Conservation (phyloP, 2,888 invertebrate species). For the Aleiodes leptofemur region DNA sequence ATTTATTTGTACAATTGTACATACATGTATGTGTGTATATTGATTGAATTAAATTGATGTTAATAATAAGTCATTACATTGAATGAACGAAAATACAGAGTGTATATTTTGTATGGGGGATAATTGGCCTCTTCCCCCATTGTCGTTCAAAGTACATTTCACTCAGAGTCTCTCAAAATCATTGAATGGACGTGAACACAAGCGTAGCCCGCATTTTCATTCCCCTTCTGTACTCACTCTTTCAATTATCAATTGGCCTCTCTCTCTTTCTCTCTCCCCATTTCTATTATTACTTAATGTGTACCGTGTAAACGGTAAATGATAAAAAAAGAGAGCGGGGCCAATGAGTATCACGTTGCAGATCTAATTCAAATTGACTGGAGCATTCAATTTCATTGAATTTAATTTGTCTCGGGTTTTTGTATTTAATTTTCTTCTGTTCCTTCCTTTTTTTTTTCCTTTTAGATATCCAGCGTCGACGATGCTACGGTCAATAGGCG, state of each 20-base stretch:
- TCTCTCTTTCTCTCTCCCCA: conserved; percentile 24
- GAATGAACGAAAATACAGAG: conserved; percentile 40
- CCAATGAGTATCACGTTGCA: neutral
- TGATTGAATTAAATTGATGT: conserved; percentile 30
- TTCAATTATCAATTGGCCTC: conserved; percentile 40
- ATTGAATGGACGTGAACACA: conserved; percentile 14
- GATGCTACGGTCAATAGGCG: conserved; percentile 75
- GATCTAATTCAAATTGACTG: conserved; percentile 38
- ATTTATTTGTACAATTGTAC: conserved; percentile 23
- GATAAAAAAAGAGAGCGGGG: conserved; percentile 7
- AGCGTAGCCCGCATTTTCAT: conserved; percentile 26
- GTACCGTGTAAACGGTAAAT: conserved; percentile 11
- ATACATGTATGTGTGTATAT: conserved; percentile 6
- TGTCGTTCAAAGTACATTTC: conserved; percentile 33
- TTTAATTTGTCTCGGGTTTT: conserved; percentile 26
- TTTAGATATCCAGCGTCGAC: conserved; percentile 77
- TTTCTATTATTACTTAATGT: conserved; percentile 10
- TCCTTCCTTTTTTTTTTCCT: conserved; percentile 49
- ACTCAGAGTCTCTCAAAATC: conserved; percentile 1
- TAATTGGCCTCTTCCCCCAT: conserved; percentile 43
- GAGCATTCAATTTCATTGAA: conserved; percentile 37
- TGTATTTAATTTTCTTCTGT: conserved; percentile 18
- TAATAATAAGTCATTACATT: conserved; percentile 36
- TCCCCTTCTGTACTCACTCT: conserved; percentile 26
- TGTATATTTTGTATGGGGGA: conserved; percentile 13